Evolutionary conservation across 2,888 invertebrate species (phyloP).

Genomic region (Macaria liturata): DNA sequence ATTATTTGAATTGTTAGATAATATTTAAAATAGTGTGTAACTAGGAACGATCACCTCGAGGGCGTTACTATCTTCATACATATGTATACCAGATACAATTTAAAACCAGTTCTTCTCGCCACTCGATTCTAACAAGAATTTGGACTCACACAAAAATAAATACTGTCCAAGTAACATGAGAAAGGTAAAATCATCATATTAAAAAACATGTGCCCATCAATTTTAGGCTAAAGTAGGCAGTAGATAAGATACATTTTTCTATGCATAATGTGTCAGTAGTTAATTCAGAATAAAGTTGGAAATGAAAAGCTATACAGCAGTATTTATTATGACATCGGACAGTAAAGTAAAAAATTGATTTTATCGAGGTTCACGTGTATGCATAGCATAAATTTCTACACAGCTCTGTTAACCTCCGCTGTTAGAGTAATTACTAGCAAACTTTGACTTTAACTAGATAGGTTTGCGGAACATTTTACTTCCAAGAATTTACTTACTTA

Average conservation of each 20-base stretch:
- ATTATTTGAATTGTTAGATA: conserved; percentile 56
- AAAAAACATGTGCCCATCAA: conserved; percentile 53
- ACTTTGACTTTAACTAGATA: conserved; percentile 28
- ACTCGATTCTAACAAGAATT: conserved; percentile 79
- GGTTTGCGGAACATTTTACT: too few relatives aligned
- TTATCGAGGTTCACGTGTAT: conserved; percentile 65
- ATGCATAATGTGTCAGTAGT: conserved; percentile 47
- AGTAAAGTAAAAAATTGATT: conserved; percentile 79
- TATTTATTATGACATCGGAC: conserved; percentile 79
- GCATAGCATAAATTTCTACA: conserved; percentile 64
- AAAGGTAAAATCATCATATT: conserved; percentile 68
- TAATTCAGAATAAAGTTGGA: conserved; percentile 59
- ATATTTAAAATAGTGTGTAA: conserved; percentile 63
- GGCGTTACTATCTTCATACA: conserved; percentile 76
- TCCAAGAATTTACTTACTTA: too few relatives aligned
- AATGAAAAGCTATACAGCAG: conserved; percentile 68
- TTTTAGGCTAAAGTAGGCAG: conserved; percentile 55
- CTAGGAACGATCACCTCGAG: conserved; percentile 64
- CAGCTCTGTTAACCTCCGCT: conserved; percentile 46
- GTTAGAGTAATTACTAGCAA: conserved; percentile 55
- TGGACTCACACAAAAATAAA: conserved; percentile 79
- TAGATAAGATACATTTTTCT: conserved; percentile 61
- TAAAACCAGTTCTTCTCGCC: conserved; percentile 73
- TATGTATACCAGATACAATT: conserved; percentile 74
- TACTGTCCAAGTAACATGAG: conserved; percentile 78